Evolutionary conservation across 2,797 vertebrate species (phyloP), one percentile per base, ranked within the genome.

Genomic region (Dermochelys coriacea): DNA sequence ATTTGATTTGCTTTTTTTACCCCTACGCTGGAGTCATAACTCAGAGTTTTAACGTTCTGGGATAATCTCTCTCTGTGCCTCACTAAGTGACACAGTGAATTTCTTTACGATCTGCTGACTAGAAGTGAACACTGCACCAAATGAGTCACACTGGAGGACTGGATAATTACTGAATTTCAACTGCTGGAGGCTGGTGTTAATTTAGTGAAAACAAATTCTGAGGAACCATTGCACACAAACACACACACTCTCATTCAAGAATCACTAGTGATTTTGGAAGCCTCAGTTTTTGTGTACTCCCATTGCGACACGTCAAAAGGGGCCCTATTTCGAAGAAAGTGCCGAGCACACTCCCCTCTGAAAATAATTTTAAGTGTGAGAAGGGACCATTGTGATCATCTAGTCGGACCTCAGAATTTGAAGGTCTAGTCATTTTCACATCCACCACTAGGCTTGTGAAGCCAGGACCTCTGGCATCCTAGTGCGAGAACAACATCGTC

Each of bases 21-120:
- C 87, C 49, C 15, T 89, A 16, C 0, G 29, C 88, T 93, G 34
- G 92, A 93, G 54, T 6, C 74, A 29, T 74, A 87, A 84, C 81
- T 84, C 75, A 50, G 81, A 90, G 85, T 81, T 84, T 84, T 92
- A 86, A 85, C 82, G 25, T 79, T 92, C 91, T 90, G 84, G 85
- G 87, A 59, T 91, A 91, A 95, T 95, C 93, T 89, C 80, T 54
- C 77, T 96, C 91, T 89, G 95, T 52, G 61, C 68, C 23, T 82
- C 93, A 96, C 91, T 75, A 41, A 41, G 91, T 68, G 85, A 86
- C 34, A 82, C 57, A 29, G n/a, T 71, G 54, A 93, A 83, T 90
- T 93, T 68, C 83, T 95, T 83, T 94, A 84, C 84, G 18, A 80
- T 49, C 87, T 91, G 93, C 83, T 29, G n/a, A 88, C 75, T 71